Base-by-base conservation (phyloP, 2,113 vertebrate species). In the Gyps fulvus region DNA sequence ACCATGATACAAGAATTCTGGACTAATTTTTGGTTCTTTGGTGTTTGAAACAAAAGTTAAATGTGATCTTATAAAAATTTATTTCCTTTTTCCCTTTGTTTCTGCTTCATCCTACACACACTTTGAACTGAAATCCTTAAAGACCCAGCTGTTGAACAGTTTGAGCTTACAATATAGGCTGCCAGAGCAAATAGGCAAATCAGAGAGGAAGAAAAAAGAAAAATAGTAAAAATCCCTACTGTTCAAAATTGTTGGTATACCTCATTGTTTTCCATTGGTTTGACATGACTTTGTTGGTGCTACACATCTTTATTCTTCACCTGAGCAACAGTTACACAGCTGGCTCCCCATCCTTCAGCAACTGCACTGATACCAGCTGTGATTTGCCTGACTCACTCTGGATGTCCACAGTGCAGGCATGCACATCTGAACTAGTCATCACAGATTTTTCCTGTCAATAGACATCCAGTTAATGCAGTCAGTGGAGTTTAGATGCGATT, bases 241-340 rank as follows among this genome's bases (percentile, higher is more conserved):
- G 21, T 43, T 89, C 25, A 82, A 73, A 87, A 67, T n/a, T 20
- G 5, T 62, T 74, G 10, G 3, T 63, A 50, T 42, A 67, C 5
- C 15, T 2, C 32, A 23, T 21, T 26, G 16, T 55, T 65, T 89
- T 80, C 5, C 6, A 32, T 22, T 2, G 2, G 11, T 47, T 83
- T 83, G 13, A 50, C 15, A 15, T 42, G 32, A 86, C 10, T 88
- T 57, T 79, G 43, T 66, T 66, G 16, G 8, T 59, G 32, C 19
- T 74, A 14, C 22, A 59, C 2, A 4, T 62, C 52, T 89, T 87
- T 55, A 40, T 45, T 91, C 65, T n/a, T 71, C 73, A 63, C 16
- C 29, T 45, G 29, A 79, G 22, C 5, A 70, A 15, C 29, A 45
- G 17, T 27, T 66, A 57, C 0, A 0, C 17, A 40, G 11, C 25